These are phyloP conservation scores for Anorthoa munda DNA, from an alignment of 2,888 invertebrate genomes.

Conservation along the genomic window DNA sequence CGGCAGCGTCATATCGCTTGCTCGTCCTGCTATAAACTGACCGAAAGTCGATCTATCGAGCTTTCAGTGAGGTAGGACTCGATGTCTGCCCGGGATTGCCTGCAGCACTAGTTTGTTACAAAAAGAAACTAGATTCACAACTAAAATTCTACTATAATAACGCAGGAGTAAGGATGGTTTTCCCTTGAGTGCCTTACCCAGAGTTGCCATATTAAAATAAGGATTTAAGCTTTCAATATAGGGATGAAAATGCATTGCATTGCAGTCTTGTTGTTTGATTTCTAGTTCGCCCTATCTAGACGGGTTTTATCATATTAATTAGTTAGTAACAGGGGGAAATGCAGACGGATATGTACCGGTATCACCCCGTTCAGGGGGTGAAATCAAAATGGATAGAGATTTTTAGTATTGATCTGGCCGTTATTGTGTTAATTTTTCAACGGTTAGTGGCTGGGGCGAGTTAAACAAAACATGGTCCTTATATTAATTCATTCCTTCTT, in stretches of 20 bases:
- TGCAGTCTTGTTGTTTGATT: constrained; percentile 41
- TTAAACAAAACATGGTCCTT: too few relatives aligned
- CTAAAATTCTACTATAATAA: constrained; percentile 57
- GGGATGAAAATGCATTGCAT: constrained; percentile 45
- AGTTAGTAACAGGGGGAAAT: constrained; percentile 6
- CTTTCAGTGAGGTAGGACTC: constrained; percentile 52
- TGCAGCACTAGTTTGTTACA: constrained; percentile 72
- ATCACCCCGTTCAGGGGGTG: constrained; percentile 1
- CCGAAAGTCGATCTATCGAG: constrained; percentile 34
- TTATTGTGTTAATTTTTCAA: too few relatives aligned
- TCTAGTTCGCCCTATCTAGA: constrained; percentile 46
- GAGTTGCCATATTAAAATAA: constrained; percentile 37
- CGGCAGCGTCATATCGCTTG: constrained; percentile 19
- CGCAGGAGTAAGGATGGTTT: constrained; percentile 48
- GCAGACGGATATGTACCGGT: background rate
- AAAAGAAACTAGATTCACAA: constrained; percentile 69
- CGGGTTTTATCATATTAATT: constrained; percentile 58
- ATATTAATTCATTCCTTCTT: too few relatives aligned
- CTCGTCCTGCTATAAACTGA: constrained; percentile 23
- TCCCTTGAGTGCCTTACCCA: background rate
- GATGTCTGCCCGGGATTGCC: constrained; percentile 72
- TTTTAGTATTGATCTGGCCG: too few relatives aligned
- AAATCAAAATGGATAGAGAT: constrained; percentile 9
- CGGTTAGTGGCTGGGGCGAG: too few relatives aligned
- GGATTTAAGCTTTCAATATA: constrained; percentile 37